phyloP scores from a whole-genome alignment of 92 coral and sea anemone genomes.

The Actinernus sp. region DNA sequence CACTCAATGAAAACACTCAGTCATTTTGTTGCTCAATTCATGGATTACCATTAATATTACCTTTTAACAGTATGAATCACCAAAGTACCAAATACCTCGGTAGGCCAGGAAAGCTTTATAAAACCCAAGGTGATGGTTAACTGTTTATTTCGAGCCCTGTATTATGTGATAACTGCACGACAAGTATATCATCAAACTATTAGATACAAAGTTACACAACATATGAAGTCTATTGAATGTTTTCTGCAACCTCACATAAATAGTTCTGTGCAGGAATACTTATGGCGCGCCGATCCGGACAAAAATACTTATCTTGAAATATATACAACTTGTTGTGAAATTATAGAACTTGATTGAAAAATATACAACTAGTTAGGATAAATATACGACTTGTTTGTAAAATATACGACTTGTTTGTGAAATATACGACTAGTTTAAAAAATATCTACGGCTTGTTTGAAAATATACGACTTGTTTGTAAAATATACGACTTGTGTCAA shows the following conservation, averaged over 20 bases:
- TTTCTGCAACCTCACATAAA: slow-evolving; percentile 51
- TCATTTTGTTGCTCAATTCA: background rate
- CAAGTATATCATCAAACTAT: slow-evolving; percentile 30
- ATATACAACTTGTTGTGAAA: too few species aligned
- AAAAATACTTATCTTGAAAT: too few species aligned
- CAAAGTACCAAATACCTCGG: slow-evolving; percentile 6
- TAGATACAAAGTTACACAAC: slow-evolving; percentile 37
- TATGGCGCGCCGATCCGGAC: too few species aligned
- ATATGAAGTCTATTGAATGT: slow-evolving; percentile 52
- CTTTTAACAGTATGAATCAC: too few species aligned
- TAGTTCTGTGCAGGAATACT: slow-evolving; percentile 51
- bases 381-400: too few species aligned
- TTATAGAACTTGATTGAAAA: too few species aligned
- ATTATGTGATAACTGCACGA: slow-evolving; percentile 56
- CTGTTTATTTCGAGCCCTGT: slow-evolving; percentile 47
- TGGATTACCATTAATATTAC: background rate
- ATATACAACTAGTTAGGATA: too few species aligned
- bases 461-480: too few species aligned
- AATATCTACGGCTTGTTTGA: too few species aligned
- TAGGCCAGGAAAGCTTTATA: slow-evolving; percentile 24
- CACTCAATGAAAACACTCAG: background rate
- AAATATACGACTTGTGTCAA: too few species aligned
- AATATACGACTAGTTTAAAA: too few species aligned
- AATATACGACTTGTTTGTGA: too few species aligned
- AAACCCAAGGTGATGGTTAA: slow-evolving; percentile 69